Evolutionary conservation across 2,113 vertebrate species (phyloP), one percentile per base, ranked within the genome.

Genomic region (Tamias sibiricus): DNA sequence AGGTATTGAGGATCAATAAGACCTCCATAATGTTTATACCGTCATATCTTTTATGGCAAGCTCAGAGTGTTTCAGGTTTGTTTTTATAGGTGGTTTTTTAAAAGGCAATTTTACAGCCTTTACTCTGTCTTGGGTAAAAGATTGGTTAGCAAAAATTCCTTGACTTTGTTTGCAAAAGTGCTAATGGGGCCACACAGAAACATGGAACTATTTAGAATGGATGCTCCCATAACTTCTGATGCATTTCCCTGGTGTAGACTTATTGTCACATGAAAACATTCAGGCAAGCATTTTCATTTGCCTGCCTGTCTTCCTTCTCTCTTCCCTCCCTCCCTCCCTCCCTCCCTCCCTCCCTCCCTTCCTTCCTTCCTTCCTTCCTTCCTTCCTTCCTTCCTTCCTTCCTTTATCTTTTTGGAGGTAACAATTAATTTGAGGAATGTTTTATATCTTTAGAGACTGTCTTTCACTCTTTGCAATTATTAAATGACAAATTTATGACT

Each of bases 1-100:
- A 97, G 94, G 95, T 97, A 97, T 86, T 95, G 98, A 96, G 96
- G 95, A 98, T 98, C 96, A 97, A 75, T 98, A 97, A 95, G 86
- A 86, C 54, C 90, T 95, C 81, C 95, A 85, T 94, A 95, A 98
- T 81, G 86, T 97, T 98, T 98, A 98, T 95, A 68, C 74, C 42
- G 42, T 92, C 95, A 37, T 96, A 95, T 97, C 91, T 97, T 98
- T 98, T 97, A 98, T 76, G 94, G 97, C 14, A 83, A 71, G 77
- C 92, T 94, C 81, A 89, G 89, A 95, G 95, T 64, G 72, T 89
- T 97, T 98, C 96, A 95, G 80, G 90, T 95, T 96, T 96, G 57
- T 84, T 98, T 97, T 98, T 98, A 97, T 79, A 95, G 93, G 82
- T 97, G 14, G 0, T 90, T 97, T 97, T 94, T 79, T 37, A 26